These are phyloP conservation scores for Tenthredo amoena DNA, from an alignment of 2,888 invertebrate genomes.

Conservation along the genomic window DNA sequence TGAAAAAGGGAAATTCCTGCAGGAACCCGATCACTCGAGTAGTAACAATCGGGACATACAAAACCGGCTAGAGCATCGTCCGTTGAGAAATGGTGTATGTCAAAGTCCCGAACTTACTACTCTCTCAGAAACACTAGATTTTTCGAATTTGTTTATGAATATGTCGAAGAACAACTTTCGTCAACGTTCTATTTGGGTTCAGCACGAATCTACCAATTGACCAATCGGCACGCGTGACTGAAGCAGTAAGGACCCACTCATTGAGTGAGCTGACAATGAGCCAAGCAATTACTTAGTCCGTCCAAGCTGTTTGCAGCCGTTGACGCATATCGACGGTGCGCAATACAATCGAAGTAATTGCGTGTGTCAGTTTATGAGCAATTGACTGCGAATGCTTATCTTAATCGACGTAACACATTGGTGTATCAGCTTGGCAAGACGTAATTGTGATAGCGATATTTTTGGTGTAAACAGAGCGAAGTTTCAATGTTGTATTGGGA, in stretches of 20 bases:
- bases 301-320: not conserved
- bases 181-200: not conserved
- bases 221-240: not conserved
- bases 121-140: not conserved
- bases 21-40: too few relatives aligned
- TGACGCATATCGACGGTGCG: not conserved
- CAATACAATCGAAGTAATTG: not conserved
- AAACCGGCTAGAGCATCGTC: not conserved
- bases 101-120: not conserved
- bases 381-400: not conserved
- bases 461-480: not conserved
- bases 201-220: not conserved
- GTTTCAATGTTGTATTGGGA: not conserved
- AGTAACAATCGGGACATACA: not conserved
- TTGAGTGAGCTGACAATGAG: not conserved
- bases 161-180: not conserved
- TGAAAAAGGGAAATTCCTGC: not conserved
- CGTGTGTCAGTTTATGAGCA: not conserved
- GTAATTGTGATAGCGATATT: not conserved
- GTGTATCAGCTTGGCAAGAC: not conserved
- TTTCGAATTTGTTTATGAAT: not conserved
- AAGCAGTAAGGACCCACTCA: not conserved
- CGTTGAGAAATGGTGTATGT: not conserved
- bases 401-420: not conserved
- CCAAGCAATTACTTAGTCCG: not conserved